Evolutionary conservation across 2,113 vertebrate species (phyloP).

Genomic region (Paramormyrops kingsleyae): DNA sequence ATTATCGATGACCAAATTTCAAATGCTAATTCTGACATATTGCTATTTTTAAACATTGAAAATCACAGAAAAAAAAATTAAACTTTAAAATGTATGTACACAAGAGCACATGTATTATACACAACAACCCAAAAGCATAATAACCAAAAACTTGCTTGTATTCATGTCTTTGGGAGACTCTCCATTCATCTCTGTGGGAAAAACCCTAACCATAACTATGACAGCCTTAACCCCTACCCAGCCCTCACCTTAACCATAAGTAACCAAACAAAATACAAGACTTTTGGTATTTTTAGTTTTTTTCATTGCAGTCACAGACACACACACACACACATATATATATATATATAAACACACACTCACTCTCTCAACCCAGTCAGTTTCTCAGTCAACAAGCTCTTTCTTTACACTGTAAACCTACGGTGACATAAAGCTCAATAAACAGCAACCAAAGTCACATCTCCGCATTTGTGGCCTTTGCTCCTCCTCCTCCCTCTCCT

Average conservation of each 20-base stretch:
- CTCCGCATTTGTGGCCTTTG: neutral
- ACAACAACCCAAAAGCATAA: neutral
- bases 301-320: neutral
- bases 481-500: conserved; percentile 22
- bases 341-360: neutral
- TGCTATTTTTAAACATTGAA: neutral
- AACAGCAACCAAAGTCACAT: neutral
- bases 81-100: neutral
- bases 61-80: neutral
- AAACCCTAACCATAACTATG: neutral
- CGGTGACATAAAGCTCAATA: neutral
- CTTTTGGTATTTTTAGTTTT: neutral
- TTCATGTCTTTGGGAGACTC: neutral
- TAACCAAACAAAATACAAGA: neutral
- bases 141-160: neutral
- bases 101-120: neutral
- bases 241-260: neutral
- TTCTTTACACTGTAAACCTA: neutral
- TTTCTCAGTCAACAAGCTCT: neutral
- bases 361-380: neutral
- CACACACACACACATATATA: too few species aligned
- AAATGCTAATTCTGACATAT: neutral
- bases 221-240: neutral
- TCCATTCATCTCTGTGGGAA: neutral
- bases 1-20: neutral